Conservation (phyloP, 2,113 vertebrate species). For the Stigmatopora nigra region DNA sequence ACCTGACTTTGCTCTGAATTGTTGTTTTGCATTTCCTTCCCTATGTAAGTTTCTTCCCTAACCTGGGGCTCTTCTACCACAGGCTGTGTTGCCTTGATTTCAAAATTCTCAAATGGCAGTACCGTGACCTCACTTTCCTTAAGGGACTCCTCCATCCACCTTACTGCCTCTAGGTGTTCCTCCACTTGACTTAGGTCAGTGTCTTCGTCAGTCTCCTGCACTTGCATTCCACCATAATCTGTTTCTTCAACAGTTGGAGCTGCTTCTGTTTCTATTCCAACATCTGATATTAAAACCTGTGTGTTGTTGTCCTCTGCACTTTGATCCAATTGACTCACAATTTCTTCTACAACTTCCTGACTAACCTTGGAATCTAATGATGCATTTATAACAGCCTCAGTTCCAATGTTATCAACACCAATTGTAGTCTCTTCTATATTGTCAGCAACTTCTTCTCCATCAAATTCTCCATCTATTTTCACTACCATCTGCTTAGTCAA, state of each 20-base stretch:
- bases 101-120: conserved; percentile 15
- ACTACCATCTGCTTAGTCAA: conserved; percentile 15
- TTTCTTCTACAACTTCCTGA: conserved; percentile 22
- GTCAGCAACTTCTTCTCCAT: conserved; percentile 9
- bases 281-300: conserved; percentile 18
- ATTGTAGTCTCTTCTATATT: conserved; percentile 12
- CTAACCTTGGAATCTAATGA: conserved; percentile 12
- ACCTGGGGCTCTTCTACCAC: conserved; percentile 10
- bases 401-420: conserved; percentile 18
- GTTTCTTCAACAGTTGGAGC: conserved; percentile 16
- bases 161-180: conserved; percentile 12
- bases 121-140: conserved; percentile 9
- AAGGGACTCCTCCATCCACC: neutral
- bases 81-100: conserved; percentile 29
- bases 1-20: conserved; percentile 17
- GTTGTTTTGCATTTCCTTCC: conserved; percentile 1
- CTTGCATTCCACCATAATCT: conserved; percentile 9
- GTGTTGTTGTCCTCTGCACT: conserved; percentile 7
- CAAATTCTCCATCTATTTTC: conserved; percentile 11
- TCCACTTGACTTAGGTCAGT: conserved; percentile 7
- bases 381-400: conserved; percentile 14
- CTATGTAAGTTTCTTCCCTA: conserved; percentile 15
- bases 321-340: conserved; percentile 1
- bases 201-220: conserved; percentile 19
- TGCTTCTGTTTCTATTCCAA: conserved; percentile 6